Base-by-base conservation (phyloP, 2,888 invertebrate species). In the Pseudococcus viburni region DNA sequence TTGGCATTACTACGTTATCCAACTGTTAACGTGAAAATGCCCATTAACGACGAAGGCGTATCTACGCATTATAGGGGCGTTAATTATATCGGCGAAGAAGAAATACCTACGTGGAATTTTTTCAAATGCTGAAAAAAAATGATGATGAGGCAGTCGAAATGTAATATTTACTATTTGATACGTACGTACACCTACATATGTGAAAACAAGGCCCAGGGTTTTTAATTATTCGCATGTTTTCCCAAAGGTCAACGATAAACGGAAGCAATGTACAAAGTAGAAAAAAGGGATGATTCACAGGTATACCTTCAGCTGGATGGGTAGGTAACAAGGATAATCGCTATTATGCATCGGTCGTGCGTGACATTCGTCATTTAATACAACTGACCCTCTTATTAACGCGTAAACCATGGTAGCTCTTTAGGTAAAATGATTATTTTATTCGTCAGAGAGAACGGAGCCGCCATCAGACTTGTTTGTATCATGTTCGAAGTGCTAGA, bases 291-390 rank as follows among this genome's bases (percentile, higher is more conserved):
- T 86, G 85, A 86, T 86, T 86, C 85, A 86, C 85, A 86, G 85
- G 85, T 85, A 85, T 11, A 22, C 48, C 59, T 55, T 15, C 17
- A 17, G 17, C 51, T 51, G 51, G 51, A 51, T 51, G 51, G 51
- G 51, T 51, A n/a, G 51, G 46, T 46, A 51, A 51, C 84, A 11
- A 84, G 84, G 19, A 85, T 85, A 51, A 85, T 55, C 46, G 48
- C 59, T 39, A 86, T 86, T 86, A 86, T 86, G 85, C 46, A 86
- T 55, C 64, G 85, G 85, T 68, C 85, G 85, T 86, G 85, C 85
- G 85, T 86, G 85, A 86, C 85, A 86, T 86, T 86, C 85, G 85
- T 86, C 85, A 86, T 51, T 86, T 86, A 86, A 86, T 86, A 86
- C 85, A 59, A 86, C 85, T 86, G 85, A 86, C 85, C 85, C 85